Base-by-base conservation (phyloP, 2,113 vertebrate genomes). In the Hippocampus barbouri region DNA sequence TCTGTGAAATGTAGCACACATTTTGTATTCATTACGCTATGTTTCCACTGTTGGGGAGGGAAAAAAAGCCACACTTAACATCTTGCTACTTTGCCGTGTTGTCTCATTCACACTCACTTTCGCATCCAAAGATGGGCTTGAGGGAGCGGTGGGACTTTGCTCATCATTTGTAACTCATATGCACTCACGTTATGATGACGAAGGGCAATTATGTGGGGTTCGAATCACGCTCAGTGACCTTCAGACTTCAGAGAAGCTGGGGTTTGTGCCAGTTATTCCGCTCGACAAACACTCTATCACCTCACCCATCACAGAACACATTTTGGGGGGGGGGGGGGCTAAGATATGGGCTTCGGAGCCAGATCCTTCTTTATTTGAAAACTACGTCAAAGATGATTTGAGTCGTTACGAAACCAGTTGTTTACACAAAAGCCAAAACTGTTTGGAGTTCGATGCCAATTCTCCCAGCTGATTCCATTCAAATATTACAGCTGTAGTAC, bases 131-230 rank as follows among this genome's bases (percentile, higher is more conserved):
- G 21, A 56, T 23, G 53, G 21, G 21, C 53, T 3, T n/a, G 9
- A 15, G 16, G 6, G 18, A 51, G 53, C 2, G 51, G 20, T 21
- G 20, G 8, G 51, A 3, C 20, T 53, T 53, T 53, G 53, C 20
- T 63, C 61, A 63, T 63, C 30, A 14, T 63, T 61, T 40, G 34
- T 5, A 63, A 41, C 61, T 63, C 59, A 38, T 61, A 30, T 61
- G 12, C 59, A 14, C 59, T 61, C 61, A n/a, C 61, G 12, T 21
- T 40, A 40, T 63, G 34, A 63, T 63, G 34, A 41, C 34, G 20
- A 38, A 63, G 61, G 34, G 61, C 61, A 41, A 63, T 63, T 63
- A 63, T 15, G 30, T 30, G 18, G 61, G 34, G 18, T 21, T 21
- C n/a, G 34, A 40, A 41, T 40, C 34, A 40, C 20, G 4, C 34